A percentile compares a stretch with the other conserved stretches of the same genome.
Evolutionary conservation across 1,140 invertebrate genomes (phyloP).

Genomic region (Drosophila novamexicana): DNA sequence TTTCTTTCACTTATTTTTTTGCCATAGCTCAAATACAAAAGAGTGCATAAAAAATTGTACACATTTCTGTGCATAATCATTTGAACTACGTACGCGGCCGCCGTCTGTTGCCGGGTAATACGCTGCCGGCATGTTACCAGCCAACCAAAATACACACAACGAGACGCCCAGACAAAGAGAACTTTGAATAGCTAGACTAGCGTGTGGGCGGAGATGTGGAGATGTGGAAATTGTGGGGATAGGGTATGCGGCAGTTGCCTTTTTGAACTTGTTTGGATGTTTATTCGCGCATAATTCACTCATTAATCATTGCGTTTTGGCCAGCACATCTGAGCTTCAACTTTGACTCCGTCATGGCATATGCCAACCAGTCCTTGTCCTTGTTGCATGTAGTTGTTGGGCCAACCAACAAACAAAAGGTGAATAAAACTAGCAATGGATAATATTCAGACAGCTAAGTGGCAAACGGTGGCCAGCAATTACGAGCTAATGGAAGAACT

Average conservation of each 20-base stretch:
- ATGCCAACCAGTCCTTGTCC: slow-evolving; percentile 21
- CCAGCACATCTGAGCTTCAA: slow-evolving; percentile 67
- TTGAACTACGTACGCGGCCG: slow-evolving; percentile 67
- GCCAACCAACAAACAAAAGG: slow-evolving; percentile 31
- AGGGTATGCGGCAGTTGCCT: slow-evolving; percentile 38
- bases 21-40: slow-evolving; percentile 39
- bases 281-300: slow-evolving; percentile 83
- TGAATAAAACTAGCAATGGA: slow-evolving; percentile 66
- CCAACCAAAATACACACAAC: slow-evolving; percentile 45
- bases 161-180: slow-evolving; percentile 64
- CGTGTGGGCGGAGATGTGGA: no score
- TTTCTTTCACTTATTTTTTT: neutral
- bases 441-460: slow-evolving; percentile 39
- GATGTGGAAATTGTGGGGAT: neutral
- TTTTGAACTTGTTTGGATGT: slow-evolving; percentile 75
- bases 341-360: slow-evolving; percentile 42
- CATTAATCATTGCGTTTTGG: slow-evolving; percentile 82
- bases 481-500: slow-evolving; percentile 3
- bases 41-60: slow-evolving; percentile 58
- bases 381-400: slow-evolving; percentile 20
- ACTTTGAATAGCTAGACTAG: slow-evolving; percentile 43
- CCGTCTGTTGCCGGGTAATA: slow-evolving; percentile 64
- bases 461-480: slow-evolving; percentile 44
- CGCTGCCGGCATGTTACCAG: slow-evolving; percentile 77
- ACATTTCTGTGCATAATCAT: slow-evolving; percentile 79